These are phyloP conservation scores for Scylla paramamosain DNA, from an alignment of 1,140 invertebrate species.

Conservation along the genomic window DNA sequence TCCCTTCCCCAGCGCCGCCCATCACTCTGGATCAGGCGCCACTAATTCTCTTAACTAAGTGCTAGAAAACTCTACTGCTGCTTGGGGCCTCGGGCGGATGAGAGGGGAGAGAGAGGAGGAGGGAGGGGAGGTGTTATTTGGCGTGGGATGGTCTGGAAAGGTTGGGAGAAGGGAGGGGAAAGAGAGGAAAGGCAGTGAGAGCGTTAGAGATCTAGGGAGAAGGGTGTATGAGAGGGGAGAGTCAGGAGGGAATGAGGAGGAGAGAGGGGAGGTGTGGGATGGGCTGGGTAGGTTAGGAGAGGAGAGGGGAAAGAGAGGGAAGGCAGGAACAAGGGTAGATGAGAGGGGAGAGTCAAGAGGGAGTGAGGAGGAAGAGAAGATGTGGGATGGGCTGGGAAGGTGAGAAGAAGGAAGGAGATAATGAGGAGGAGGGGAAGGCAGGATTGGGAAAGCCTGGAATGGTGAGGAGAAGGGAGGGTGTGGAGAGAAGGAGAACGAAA, in stretches of 20 bases:
- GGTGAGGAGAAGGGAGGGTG: no score
- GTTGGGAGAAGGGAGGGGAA: neutral
- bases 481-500: no score
- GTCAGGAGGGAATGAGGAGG: neutral
- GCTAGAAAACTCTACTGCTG: neutral
- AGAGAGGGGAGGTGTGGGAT: neutral
- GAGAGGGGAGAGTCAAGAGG: neutral
- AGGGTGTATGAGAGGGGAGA: no score
- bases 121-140: neutral
- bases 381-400: no score
- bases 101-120: neutral
- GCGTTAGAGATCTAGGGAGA: neutral
- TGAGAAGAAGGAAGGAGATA: neutral
- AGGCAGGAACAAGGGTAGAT: neutral
- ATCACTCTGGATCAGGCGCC: neutral
- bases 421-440: neutral
- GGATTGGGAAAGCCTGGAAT: neutral
- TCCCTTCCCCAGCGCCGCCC: neutral
- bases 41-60: conserved; percentile 15
- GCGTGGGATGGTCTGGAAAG: neutral
- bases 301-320: neutral
- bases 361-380: no score
- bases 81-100: neutral
- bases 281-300: neutral
- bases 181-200: neutral